Percentiles rank a stretch among this genome's conserved stretches.
Conservation (phyloP, 2,113 vertebrate genomes). For the Canis aureus region DNA sequence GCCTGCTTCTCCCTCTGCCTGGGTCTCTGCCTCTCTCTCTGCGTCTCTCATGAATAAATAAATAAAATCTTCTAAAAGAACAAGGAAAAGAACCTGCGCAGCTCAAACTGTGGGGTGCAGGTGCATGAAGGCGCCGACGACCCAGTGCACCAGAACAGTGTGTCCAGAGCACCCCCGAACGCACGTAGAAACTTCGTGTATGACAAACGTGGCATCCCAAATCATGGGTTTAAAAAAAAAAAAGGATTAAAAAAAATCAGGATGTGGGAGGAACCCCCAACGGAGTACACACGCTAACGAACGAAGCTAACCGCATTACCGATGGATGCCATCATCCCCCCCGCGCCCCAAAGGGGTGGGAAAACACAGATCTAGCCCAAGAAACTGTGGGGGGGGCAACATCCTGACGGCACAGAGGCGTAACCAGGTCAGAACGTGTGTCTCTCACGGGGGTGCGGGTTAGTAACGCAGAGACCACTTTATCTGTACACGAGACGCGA, state of each 20-base stretch:
- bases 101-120: too few species aligned
- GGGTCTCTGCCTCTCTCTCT: too few species aligned
- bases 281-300: not conserved
- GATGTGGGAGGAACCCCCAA: not conserved
- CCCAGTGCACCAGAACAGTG: accelerated
- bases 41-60: too few species aligned
- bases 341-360: too few species aligned
- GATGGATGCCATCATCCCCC: accelerated
- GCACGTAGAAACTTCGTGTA: accelerated
- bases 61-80: too few species aligned
- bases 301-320: accelerated
- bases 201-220: not conserved
- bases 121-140: accelerated
- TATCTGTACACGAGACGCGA: not conserved
- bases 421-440: not conserved
- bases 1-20: too few species aligned
- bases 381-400: not conserved
- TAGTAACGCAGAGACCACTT: not conserved
- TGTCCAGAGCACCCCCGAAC: not conserved
- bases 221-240: not conserved
- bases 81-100: too few species aligned
- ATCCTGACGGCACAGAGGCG: not conserved
- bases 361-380: not conserved
- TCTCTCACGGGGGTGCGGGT: not conserved
- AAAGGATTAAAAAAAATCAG: not conserved